These are phyloP conservation scores for Lumbricus terrestris DNA, from an alignment of 2,888 invertebrate species.

Conservation along the genomic window DNA sequence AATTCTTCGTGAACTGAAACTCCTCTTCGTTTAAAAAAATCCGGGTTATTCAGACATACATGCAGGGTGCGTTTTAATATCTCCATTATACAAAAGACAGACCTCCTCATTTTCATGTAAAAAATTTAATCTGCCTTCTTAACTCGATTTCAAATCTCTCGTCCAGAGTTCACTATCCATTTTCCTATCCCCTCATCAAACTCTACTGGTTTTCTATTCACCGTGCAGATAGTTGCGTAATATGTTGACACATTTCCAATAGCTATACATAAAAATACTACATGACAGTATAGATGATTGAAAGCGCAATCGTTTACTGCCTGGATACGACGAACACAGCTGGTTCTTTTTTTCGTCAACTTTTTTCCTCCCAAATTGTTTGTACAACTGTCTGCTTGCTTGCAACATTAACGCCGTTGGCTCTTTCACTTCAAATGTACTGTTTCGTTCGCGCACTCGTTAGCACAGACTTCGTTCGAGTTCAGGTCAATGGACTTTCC, in stretches of 20 bases:
- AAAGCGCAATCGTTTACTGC: not conserved
- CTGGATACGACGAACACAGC: not conserved
- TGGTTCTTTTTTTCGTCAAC: not conserved
- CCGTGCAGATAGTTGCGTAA: too few relatives aligned
- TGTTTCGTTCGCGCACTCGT: not conserved
- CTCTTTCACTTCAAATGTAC: not conserved
- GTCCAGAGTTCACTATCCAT: not conserved
- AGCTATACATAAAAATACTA: not conserved
- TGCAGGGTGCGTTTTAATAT: not conserved
- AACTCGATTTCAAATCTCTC: not conserved
- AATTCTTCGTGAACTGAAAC: not conserved
- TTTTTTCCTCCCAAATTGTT: not conserved
- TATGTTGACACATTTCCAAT: not conserved
- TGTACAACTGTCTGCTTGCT: not conserved
- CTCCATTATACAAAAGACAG: not conserved
- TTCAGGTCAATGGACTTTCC: not conserved
- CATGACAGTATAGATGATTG: not conserved
- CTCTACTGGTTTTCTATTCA: not conserved
- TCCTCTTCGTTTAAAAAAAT: not conserved
- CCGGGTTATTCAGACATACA: not conserved
- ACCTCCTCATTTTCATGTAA: not conserved
- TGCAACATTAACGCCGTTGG: not conserved
- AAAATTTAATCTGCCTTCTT: not conserved
- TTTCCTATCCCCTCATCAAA: not conserved
- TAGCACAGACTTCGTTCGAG: not conserved